Base-by-base conservation (phyloP, 1,140 invertebrate species). In the Bombus consobrinus region DNA sequence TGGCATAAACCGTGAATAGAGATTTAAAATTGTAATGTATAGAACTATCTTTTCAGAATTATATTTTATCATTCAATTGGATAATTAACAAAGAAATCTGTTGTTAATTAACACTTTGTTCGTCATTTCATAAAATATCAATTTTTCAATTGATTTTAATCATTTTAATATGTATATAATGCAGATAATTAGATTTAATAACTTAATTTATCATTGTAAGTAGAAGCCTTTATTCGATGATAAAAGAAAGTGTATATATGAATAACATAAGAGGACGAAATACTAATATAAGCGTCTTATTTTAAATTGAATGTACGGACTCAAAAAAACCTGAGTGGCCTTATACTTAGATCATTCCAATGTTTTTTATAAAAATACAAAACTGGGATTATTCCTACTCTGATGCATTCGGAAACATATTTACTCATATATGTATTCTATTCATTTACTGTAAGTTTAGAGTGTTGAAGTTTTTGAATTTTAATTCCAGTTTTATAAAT, bases 381-480 rank as follows among this genome's bases (percentile, higher is more conserved):
- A 78, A 34, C 73, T 82, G 28, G 74, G 32, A 89, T 74, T 80
- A 66, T 76, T 79, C 47, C 34, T 68, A 81, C 8, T 59, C 32
- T 69, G 68, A 59, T 71, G 57, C 81, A 86, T 85, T 86, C 69
- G 47, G 68, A 69, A 69, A 90, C 85, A 88, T 86, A 85, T 84
- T 86, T 91, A 91, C 90, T 93, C 92, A 85, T 94, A 87, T 88
- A 93, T 90, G 59, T 89, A 81, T 71, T 92, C 88, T 89, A 89
- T 90, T 91, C 88, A 91, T 90, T 85, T 80, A 89, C 88, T 84
- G 87, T 91, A 91, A 93, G 91, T 86, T 89, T 90, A 90, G 90
- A 89, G 91, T 93, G 94, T 94, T 94, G 90, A 94, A 93, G 94
- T 94, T 94, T 94, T 93, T 84, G 92, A 94, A 94, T 93, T 94